These are phyloP conservation scores for Tholera decimalis DNA, from an alignment of 2,888 invertebrate species.

Conservation along the genomic window DNA sequence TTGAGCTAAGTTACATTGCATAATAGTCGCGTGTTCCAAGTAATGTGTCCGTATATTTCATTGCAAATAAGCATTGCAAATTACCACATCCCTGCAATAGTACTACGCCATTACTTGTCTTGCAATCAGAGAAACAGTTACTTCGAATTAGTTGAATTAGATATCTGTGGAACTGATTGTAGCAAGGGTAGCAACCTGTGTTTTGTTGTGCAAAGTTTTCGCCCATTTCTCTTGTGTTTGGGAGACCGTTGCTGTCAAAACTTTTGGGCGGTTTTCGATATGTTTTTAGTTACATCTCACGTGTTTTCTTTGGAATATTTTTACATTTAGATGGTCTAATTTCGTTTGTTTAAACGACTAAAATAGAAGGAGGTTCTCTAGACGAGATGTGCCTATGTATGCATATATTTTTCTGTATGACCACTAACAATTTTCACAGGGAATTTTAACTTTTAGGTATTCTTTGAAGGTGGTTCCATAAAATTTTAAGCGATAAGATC, in stretches of 20 bases:
- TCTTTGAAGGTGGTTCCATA: no score
- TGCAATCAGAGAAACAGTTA: slow-evolving; percentile 36
- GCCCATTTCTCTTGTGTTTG: slow-evolving; percentile 15
- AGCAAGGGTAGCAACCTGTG: slow-evolving; percentile 27
- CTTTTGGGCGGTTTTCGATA: slow-evolving; percentile 9
- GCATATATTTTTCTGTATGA: no score
- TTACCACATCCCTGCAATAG: slow-evolving; percentile 18
- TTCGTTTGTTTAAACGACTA: no score
- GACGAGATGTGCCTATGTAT: no score
- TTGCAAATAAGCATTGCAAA: slow-evolving; percentile 46
- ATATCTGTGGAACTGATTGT: slow-evolving; percentile 21
- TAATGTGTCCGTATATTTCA: slow-evolving; percentile 8
- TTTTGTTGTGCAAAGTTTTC: slow-evolving; percentile 40
- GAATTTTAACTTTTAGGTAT: no score
- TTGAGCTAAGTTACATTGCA: no score
- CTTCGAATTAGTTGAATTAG: slow-evolving; percentile 33
- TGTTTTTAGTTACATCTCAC: slow-evolving; percentile 8
- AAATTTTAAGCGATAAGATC: no score
- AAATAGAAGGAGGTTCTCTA: no score
- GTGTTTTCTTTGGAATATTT: neutral
- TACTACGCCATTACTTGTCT: slow-evolving; percentile 20
- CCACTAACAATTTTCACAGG: no score
- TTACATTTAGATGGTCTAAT: neutral
- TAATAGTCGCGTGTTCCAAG: slow-evolving; percentile 1
- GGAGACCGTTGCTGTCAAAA: slow-evolving; percentile 22